phyloP scores from a whole-genome alignment of 2,113 vertebrate genomes.

The Dicrurus megarhynchus region DNA sequence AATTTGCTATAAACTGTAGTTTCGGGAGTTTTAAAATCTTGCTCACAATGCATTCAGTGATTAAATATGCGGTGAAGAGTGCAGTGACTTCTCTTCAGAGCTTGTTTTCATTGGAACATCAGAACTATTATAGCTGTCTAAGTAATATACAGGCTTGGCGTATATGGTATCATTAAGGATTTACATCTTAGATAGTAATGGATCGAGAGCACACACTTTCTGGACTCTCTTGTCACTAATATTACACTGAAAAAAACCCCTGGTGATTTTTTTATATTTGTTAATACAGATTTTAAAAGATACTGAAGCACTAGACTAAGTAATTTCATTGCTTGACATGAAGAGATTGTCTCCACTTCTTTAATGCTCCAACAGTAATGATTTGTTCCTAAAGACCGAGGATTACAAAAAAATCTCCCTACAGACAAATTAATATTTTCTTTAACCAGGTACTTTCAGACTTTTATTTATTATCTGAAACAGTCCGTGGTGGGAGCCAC shows the following conservation, averaged over 20 bases:
- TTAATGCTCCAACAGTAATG: not conserved
- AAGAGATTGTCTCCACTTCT: not conserved
- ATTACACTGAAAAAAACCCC: not conserved
- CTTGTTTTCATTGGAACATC: not conserved
- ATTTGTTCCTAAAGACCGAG: not conserved
- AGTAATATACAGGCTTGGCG: not conserved
- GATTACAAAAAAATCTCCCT: not conserved
- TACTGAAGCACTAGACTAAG: not conserved
- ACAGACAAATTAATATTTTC: not conserved
- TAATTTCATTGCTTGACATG: not conserved
- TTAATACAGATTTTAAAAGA: not conserved
- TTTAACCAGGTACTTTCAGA: not conserved
- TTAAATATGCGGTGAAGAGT: not conserved
- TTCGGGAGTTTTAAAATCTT: not conserved
- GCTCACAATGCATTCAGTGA: not conserved
- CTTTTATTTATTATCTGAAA: not conserved
- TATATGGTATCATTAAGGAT: conserved; percentile 5
- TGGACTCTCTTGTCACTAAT: not conserved
- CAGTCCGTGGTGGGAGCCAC: not conserved
- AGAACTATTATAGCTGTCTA: conserved; percentile 6
- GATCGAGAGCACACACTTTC: not conserved
- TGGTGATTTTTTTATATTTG: not conserved
- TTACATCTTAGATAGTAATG: not conserved
- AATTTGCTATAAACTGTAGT: conserved; percentile 18
- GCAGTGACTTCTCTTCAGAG: not conserved